Evolutionary conservation across 2,797 vertebrate species (phyloP), one percentile per base, ranked within the genome.

Genomic region (Anas bahamensis): DNA sequence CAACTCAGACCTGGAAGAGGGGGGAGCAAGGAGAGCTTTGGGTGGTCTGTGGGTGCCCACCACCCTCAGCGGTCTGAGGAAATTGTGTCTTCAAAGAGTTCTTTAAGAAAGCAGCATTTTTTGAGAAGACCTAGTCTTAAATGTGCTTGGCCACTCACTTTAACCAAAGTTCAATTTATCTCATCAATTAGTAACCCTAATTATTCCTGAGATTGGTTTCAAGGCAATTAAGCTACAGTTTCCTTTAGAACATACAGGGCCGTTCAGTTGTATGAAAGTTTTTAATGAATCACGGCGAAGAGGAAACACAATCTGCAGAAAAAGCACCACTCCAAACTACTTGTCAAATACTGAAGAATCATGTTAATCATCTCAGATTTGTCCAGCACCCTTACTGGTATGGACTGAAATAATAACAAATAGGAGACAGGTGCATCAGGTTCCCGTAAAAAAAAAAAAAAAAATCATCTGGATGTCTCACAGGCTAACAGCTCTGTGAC

Each of bases 401-500:
- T 89, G 90, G 77, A 79, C 89, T 66, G 89, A 93, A 94, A 91
- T 92, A 85, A 79, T 82, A 93, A 93, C 15, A 16, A 83, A 91
- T 88, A 69, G 75, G 83, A 78, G 85, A 88, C 91, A 92, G 90
- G 91, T 95, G 95, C 85, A 53, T 59, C 1, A 21, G 46, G 70
- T 77, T 93, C 83, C 90, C 70, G 31, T 83, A 52, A 52, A 52
- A 52, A 52, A 52, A 52, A 52, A 52, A 52, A 52, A 44, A 7
- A 68, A 89, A 78, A 81, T 69, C 19, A 41, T 65, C 78, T 53
- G 82, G 52, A 86, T 96, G 94, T 94, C 71, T 88, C 10, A 2
- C 92, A 31, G 82, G 93, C 90, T 85, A 84, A 93, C 65, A 88
- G 86, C 91, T 77, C 82, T 74, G 75, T 85, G 89, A 92, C 96